Conservation (phyloP, 2,888 invertebrate species). For the Epistrophe grossulariae region DNA sequence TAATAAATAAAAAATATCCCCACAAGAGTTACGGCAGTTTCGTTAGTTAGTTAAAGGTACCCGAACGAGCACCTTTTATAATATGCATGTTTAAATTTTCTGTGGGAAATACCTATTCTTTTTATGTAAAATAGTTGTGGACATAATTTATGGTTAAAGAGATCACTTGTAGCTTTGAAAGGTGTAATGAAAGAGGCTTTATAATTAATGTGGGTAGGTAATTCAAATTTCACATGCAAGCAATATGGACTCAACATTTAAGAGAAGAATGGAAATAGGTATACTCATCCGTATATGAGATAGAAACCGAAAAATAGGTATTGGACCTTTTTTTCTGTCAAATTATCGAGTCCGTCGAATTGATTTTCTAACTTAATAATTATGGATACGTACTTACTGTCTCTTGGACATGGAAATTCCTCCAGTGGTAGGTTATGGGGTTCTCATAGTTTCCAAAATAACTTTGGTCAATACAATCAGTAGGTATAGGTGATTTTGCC, state of each 20-base stretch:
- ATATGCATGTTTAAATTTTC: not conserved
- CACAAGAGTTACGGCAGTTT: not conserved
- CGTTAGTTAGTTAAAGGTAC: not conserved
- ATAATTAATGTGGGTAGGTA: not conserved
- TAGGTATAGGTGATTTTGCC: too few species aligned
- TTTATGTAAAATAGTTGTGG: not conserved
- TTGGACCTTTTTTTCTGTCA: too few species aligned
- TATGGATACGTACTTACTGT: too few species aligned
- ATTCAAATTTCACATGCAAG: not conserved
- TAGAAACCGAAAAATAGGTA: not conserved
- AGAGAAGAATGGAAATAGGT: not conserved
- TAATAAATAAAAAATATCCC: slow-evolving; percentile 8
- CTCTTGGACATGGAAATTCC: too few species aligned
- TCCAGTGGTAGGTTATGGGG: too few species aligned
- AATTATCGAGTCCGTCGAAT: too few species aligned
- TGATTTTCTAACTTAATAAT: too few species aligned
- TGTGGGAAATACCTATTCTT: slow-evolving; percentile 5
- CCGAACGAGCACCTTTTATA: not conserved
- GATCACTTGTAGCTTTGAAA: slow-evolving; percentile 16
- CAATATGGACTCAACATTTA: not conserved
- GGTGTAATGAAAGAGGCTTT: not conserved
- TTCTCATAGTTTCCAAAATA: too few species aligned
- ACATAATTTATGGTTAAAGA: not conserved
- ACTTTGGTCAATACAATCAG: too few species aligned
- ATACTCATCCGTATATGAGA: not conserved